These are phyloP conservation scores for Trichomycterus rosablanca DNA, from an alignment of 2,113 vertebrate genomes.

Conservation along the genomic window DNA sequence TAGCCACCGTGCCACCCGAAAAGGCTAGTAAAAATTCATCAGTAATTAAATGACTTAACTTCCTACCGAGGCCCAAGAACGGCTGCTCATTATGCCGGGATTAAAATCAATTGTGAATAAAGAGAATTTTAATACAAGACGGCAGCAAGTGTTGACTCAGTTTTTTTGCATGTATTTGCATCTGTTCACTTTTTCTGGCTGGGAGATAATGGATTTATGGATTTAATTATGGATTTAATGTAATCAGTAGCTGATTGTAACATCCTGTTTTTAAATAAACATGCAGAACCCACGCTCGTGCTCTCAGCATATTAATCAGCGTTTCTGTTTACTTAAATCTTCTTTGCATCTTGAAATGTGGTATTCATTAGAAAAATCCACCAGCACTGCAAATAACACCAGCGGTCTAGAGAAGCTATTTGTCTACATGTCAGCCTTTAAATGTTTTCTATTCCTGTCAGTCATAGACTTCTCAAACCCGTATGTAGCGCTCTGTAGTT, in stretches of 20 bases:
- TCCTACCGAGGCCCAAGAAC: no score
- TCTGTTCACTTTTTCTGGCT: not conserved
- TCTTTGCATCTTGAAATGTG: not conserved
- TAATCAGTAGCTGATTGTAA: constrained; percentile 15
- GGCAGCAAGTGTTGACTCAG: no score
- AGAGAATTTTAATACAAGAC: no score
- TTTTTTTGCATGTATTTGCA: no score
- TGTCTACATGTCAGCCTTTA: not conserved
- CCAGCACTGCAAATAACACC: not conserved
- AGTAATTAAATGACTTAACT: no score
- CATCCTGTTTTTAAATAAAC: not conserved
- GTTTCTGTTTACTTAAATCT: not conserved
- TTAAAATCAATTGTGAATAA: no score
- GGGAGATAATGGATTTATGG: not conserved
- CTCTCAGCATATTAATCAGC: constrained; percentile 1
- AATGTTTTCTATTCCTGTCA: not conserved
- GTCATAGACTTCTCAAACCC: not conserved
- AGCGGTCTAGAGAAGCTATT: not conserved
- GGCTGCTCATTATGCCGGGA: no score
- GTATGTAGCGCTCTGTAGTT: not conserved
- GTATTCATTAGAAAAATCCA: not conserved
- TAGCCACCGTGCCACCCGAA: no score
- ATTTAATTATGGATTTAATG: not conserved
- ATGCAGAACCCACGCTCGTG: not conserved
- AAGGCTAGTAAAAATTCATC: no score